phyloP scores from a whole-genome alignment of 2,113 vertebrate species.

The Alligator sinensis region DNA sequence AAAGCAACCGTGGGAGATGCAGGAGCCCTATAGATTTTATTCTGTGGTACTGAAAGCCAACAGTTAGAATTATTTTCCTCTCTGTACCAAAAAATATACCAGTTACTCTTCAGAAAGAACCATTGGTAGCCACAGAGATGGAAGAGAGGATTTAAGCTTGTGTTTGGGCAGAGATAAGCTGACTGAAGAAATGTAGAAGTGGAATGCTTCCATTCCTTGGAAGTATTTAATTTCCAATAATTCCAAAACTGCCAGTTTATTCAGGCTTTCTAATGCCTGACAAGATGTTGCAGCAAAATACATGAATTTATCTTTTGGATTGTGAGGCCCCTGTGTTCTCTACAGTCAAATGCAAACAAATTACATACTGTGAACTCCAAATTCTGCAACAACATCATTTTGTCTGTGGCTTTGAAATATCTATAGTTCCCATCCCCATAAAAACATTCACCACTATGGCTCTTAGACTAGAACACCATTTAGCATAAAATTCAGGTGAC shows the following conservation, averaged over 20 bases:
- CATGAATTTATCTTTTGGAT: not conserved
- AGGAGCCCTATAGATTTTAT: not conserved
- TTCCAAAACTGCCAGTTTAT: not conserved
- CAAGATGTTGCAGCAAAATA: not conserved
- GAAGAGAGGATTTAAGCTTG: not conserved
- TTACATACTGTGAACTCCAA: not conserved
- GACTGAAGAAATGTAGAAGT: not conserved
- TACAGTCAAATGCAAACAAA: not conserved
- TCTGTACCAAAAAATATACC: not conserved
- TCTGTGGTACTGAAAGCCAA: not conserved
- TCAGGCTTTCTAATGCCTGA: not conserved
- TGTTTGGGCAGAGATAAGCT: not conserved
- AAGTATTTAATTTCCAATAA: not conserved
- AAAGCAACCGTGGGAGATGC: not conserved
- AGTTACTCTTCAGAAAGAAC: not conserved
- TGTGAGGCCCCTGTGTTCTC: not conserved
- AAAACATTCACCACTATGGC: not conserved
- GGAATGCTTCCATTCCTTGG: not conserved
- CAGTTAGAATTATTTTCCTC: too few species aligned
- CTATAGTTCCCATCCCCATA: not conserved
- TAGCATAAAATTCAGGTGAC: not conserved
- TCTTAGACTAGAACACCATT: not conserved
- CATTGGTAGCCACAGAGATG: not conserved
- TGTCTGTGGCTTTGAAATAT: not conserved
- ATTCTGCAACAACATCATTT: not conserved